A percentile compares a stretch with the other conserved stretches of the same genome.
Evolutionary conservation across 2,797 vertebrate species (phyloP).

Genomic region (Sphenopsis melanotis): DNA sequence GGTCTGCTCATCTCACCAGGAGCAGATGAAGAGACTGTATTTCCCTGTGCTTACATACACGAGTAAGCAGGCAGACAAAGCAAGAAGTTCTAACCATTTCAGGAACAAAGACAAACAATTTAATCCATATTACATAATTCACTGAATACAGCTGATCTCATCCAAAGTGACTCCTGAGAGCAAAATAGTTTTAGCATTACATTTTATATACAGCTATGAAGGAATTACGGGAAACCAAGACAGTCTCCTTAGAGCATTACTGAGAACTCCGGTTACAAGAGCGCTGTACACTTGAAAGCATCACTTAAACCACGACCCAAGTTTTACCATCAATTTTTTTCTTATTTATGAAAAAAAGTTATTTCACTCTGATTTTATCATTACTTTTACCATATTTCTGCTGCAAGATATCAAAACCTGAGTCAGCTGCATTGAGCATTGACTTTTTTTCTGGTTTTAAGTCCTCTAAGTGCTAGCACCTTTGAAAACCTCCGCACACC

Average conservation of each 20-base stretch:
- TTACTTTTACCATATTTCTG: background rate
- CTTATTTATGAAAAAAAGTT: background rate
- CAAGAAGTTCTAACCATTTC: slow-evolving; percentile 67
- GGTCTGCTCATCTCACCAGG: background rate
- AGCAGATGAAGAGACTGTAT: background rate
- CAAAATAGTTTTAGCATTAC: slow-evolving; percentile 72
- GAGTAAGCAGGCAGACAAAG: slow-evolving; percentile 64
- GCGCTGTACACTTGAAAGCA: background rate
- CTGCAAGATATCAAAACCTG: background rate
- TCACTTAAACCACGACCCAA: slow-evolving; percentile 4
- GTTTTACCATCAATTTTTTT: background rate
- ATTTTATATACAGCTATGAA: slow-evolving; percentile 74
- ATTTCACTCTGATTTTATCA: background rate
- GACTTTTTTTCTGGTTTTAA: background rate
- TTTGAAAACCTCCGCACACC: background rate
- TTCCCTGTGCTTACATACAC: slow-evolving; percentile 45
- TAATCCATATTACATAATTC: slow-evolving; percentile 72
- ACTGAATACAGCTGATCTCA: slow-evolving; percentile 69
- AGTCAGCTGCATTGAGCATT: background rate
- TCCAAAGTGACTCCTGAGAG: slow-evolving; percentile 70
- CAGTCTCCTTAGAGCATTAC: slow-evolving; percentile 42
- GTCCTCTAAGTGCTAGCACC: background rate
- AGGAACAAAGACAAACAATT: slow-evolving; percentile 71
- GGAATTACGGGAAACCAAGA: slow-evolving; percentile 65
- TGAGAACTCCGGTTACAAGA: slow-evolving; percentile 13